A percentile compares a stretch with the other conserved stretches of the same genome.
Conservation (phyloP, 2,797 vertebrate genomes). For the Clarias fuscus region DNA sequence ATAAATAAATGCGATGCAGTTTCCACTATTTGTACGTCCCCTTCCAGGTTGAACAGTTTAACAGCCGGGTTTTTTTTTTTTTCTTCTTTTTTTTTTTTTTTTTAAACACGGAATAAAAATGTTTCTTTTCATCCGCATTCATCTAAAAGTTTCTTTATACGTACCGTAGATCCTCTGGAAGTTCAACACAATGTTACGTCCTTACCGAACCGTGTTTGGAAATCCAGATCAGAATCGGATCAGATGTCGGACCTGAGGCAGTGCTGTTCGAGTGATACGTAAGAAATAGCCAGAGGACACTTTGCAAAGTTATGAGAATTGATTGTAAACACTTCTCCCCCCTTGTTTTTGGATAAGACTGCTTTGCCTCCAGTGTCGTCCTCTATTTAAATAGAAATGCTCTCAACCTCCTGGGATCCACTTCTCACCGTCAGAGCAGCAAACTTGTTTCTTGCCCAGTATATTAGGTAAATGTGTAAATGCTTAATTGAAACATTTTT, state of each 20-base stretch:
- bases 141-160: too few relatives aligned
- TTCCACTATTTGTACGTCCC: neutral
- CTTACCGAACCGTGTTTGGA: neutral
- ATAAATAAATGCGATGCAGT: neutral
- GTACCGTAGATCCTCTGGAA: neutral
- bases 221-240: neutral
- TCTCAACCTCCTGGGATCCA: neutral
- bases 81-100: neutral
- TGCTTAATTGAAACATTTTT: neutral
- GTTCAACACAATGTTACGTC: neutral
- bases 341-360: neutral
- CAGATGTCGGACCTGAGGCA: neutral
- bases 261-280: neutral
- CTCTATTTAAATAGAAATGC: neutral
- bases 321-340: neutral
- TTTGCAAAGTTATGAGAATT: constrained; percentile 11
- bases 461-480: neutral
- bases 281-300: constrained; percentile 1
- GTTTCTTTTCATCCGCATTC: neutral
- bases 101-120: neutral
- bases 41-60: neutral
- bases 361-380: neutral
- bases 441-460: neutral
- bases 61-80: neutral
- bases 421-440: neutral